phyloP scores from a whole-genome alignment of 1,140 invertebrate species.

The Apis cerana region DNA sequence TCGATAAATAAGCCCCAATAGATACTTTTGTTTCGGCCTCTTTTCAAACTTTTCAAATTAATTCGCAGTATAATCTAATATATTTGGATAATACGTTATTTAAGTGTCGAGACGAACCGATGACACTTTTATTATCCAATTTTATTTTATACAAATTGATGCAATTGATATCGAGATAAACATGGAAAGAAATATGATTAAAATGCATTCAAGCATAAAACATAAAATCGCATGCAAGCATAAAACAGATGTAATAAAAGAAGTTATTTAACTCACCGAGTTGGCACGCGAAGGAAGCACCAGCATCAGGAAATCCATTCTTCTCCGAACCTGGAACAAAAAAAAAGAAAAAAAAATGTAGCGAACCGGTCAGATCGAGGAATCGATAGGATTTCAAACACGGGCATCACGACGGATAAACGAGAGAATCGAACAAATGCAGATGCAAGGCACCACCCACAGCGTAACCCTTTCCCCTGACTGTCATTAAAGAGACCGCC shows the following conservation, averaged over 20 bases:
- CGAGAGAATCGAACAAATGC: constrained; percentile 43
- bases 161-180: no score
- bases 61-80: no score
- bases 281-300: constrained; percentile 63
- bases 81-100: no score
- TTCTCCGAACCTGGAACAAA: constrained; percentile 71
- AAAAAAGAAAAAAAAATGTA: neutral
- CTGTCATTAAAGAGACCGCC: constrained; percentile 45
- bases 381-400: constrained; percentile 59
- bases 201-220: neutral
- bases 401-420: constrained; percentile 16
- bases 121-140: no score
- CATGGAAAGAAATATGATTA: no score
- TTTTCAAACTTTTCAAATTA: no score
- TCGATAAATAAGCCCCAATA: no score
- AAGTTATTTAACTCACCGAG: constrained; percentile 70
- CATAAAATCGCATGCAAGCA: neutral
- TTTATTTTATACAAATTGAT: no score
- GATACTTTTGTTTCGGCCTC: no score
- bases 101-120: no score
- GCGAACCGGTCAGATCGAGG: constrained; percentile 39
- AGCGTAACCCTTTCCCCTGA: constrained; percentile 24
- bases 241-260: no score
- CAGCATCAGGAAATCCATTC: constrained; percentile 68
- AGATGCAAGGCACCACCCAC: constrained; percentile 72